Percentiles rank a stretch among this genome's conserved stretches.
phyloP scores from a whole-genome alignment of 2,888 invertebrate species.

The Chrysopilus asiliformis region DNA sequence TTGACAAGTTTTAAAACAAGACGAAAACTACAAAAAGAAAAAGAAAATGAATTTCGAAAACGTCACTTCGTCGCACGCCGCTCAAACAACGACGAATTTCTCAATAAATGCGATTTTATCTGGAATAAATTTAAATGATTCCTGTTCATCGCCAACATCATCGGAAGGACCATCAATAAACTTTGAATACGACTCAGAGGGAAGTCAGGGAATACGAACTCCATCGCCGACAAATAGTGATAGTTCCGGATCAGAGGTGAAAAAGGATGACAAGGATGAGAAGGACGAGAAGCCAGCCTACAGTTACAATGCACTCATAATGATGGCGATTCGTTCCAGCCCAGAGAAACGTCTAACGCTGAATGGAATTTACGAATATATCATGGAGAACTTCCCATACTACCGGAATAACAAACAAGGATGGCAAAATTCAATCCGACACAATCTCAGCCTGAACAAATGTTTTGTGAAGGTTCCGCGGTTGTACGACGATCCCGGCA shows the following conservation, averaged over 20 bases:
- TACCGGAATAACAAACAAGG: conserved; percentile 91
- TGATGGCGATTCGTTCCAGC: conserved; percentile 91
- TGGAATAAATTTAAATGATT: conserved; percentile 33
- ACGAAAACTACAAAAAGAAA: too few species aligned
- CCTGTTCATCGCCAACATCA: conserved; percentile 13
- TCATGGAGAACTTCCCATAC: conserved; percentile 90
- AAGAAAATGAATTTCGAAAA: too few species aligned
- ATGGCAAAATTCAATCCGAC: conserved; percentile 94
- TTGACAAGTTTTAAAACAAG: too few species aligned
- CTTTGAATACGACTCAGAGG: conserved; percentile 49
- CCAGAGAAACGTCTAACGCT: conserved; percentile 78
- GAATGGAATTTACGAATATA: conserved; percentile 91
- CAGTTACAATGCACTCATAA: conserved; percentile 92
- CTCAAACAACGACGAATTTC: too few species aligned
- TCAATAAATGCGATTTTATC: conserved; percentile 60
- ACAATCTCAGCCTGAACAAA: conserved; percentile 87
- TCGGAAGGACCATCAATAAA: conserved; percentile 1
- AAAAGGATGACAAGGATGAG: conserved; percentile 31
- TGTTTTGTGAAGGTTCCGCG: conserved; percentile 90
- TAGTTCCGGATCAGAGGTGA: conserved; percentile 41
- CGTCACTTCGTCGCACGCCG: too few species aligned
- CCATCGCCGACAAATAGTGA: conserved; percentile 32
- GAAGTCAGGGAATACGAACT: conserved; percentile 25
- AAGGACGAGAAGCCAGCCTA: conserved; percentile 86
- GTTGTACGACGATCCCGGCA: conserved; percentile 93